These are phyloP conservation scores for Nerophis ophidion DNA, from an alignment of 2,113 vertebrate genomes.

Conservation along the genomic window DNA sequence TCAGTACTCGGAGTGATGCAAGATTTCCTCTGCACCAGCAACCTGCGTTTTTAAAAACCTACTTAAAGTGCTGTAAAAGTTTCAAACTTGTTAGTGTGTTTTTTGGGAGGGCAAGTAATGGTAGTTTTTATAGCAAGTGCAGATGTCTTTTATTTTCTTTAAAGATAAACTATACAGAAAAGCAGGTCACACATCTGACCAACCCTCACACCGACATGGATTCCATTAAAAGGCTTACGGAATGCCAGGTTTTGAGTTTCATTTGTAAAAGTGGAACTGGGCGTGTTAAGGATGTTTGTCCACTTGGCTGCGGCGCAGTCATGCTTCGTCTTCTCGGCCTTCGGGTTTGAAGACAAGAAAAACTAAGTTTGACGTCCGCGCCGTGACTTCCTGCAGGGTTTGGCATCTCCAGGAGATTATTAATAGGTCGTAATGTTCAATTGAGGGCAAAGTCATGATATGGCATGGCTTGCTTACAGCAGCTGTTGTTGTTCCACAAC, in stretches of 20 bases:
- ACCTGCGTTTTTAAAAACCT: not conserved
- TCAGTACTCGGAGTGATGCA: not conserved
- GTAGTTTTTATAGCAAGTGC: not conserved
- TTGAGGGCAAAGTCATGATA: slow-evolving; percentile 29
- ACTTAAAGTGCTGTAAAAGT: not conserved
- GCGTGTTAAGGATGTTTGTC: slow-evolving; percentile 2
- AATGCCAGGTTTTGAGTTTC: slow-evolving; percentile 19
- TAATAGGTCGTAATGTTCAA: slow-evolving; percentile 7
- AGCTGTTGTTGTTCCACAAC: slow-evolving; percentile 37
- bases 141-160: not conserved
- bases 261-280: slow-evolving; percentile 30
- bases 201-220: not conserved
- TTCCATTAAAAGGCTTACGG: not conserved
- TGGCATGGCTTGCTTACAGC: slow-evolving; percentile 28
- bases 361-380: not conserved
- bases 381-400: slow-evolving; percentile 12
- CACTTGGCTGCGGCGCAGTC: not conserved
- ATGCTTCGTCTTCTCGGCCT: not conserved
- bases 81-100: not conserved
- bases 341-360: not conserved
- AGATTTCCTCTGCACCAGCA: not conserved
- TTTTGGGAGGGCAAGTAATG: not conserved
- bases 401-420: slow-evolving; percentile 11
- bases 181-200: too few relatives aligned
- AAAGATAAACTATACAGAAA: too few relatives aligned